phyloP scores from a whole-genome alignment of 2,113 vertebrate species.

The Irena cyanogastra region DNA sequence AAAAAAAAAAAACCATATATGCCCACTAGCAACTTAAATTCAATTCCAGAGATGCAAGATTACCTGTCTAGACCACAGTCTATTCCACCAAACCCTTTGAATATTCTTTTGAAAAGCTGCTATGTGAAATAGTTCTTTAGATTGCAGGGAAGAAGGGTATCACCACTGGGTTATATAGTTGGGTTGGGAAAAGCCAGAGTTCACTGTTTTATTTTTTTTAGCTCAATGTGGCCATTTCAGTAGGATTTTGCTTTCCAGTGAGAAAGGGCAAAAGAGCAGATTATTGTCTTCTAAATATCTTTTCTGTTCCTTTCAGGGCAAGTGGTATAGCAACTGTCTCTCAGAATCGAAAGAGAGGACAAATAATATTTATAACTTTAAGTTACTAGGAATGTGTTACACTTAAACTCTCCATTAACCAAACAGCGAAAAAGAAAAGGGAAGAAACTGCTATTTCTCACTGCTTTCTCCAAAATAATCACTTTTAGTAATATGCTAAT shows the following conservation, averaged over 20 bases:
- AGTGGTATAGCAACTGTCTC: background rate
- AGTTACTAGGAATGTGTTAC: background rate
- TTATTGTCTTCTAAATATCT: background rate
- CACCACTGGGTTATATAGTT: background rate
- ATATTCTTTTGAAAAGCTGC: background rate
- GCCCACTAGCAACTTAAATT: background rate
- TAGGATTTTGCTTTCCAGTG: slow-evolving; percentile 36
- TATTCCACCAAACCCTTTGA: background rate
- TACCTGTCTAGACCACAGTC: background rate
- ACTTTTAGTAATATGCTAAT: background rate
- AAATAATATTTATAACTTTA: background rate
- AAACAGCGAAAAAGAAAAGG: accelerated
- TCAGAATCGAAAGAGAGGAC: background rate
- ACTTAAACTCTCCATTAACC: background rate
- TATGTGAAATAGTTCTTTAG: background rate
- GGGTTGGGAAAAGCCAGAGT: background rate
- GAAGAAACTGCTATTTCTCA: background rate
- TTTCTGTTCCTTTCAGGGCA: background rate
- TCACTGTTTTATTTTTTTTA: background rate
- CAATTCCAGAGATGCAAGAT: background rate
- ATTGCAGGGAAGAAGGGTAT: background rate
- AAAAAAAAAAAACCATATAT: background rate
- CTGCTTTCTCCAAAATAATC: background rate
- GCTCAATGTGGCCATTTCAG: slow-evolving; percentile 20
- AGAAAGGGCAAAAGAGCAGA: background rate